These are phyloP conservation scores for Drosophila suzukii DNA, from an alignment of 1,140 invertebrate species.

Conservation along the genomic window DNA sequence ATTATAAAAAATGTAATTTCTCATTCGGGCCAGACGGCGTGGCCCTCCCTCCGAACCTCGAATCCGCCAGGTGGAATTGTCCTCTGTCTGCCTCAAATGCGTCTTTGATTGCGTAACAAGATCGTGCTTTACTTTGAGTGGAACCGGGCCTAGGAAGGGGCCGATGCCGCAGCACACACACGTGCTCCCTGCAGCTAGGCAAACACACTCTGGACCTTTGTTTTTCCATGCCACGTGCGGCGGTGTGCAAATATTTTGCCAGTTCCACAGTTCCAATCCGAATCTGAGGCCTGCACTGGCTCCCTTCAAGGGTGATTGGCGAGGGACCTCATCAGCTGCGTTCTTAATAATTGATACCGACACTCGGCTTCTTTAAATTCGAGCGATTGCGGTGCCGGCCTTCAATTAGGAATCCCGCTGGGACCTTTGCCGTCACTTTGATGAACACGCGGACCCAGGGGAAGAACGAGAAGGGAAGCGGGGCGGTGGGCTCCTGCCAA, in stretches of 20 bases:
- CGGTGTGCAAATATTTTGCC: conserved; percentile 48
- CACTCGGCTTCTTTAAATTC: conserved; percentile 17
- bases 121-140: not conserved
- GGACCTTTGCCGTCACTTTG: conserved; percentile 35
- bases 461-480: not conserved
- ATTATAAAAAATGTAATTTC: conserved; percentile 61
- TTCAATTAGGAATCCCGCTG: conserved; percentile 26
- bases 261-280: not conserved
- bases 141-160: no score
- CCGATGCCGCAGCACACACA: not conserved
- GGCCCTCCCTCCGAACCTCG: not conserved
- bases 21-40: conserved; percentile 11
- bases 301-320: not conserved
- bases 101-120: conserved; percentile 22
- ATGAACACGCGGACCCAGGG: conserved; percentile 14
- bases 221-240: conserved; percentile 48
- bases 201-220: conserved; percentile 53
- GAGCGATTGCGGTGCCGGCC: conserved; percentile 8
- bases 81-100: conserved; percentile 13
- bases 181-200: conserved; percentile 31
- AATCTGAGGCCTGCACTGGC: conserved; percentile 30
- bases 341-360: conserved; percentile 50
- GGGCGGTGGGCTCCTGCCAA: conserved; percentile 19
- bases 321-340: conserved; percentile 10
- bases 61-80: not conserved